Base-by-base conservation (phyloP, 2,797 vertebrate genomes). In the Setipinna tenuifilis region DNA sequence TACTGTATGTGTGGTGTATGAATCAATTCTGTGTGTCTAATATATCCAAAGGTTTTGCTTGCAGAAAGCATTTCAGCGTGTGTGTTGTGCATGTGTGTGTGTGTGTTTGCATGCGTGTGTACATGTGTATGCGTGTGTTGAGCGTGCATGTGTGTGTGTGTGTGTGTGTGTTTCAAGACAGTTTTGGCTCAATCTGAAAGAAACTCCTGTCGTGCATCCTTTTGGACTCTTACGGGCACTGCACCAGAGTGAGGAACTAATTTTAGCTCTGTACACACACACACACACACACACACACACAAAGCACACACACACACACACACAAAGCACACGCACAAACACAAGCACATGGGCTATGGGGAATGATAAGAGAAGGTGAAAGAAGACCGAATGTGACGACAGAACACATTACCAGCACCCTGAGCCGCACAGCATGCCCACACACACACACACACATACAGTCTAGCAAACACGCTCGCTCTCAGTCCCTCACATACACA, bases 361-460 rank as follows among this genome's bases (percentile, higher is more conserved):
- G 86, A 82, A 85, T 23, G 88, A 84, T 89, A 61, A 88, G 41
- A 85, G 83, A 78, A 88, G 85, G 85, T 84, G 84, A 91, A 85
- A 87, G 82, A 89, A 82, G 68, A 54, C 65, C 86, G 81, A 81
- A 83, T 87, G 57, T 84, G 82, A 86, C 31, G 86, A 91, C 68
- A 87, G 80, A 88, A 88, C 82, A 81, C 81, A 86, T 90, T 88
- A 88, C 85, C 83, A 86, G 85, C 82, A 83, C 82, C 46, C 71
- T 78, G 62, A 83, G 35, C 84, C 12, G n/a, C 44, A 68, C 59
- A 85, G 84, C 25, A 25, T 68, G 85, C 50, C 50, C 71, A 31
- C 31, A 31, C 58, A 57, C 31, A 85, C 58, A 59, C 58, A 59
- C 58, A 59, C 58, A 59, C 11, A 41, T 7, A 68, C 23, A 68